Conservation (phyloP, 1,140 invertebrate species). For the Neodiprion virginianus region DNA sequence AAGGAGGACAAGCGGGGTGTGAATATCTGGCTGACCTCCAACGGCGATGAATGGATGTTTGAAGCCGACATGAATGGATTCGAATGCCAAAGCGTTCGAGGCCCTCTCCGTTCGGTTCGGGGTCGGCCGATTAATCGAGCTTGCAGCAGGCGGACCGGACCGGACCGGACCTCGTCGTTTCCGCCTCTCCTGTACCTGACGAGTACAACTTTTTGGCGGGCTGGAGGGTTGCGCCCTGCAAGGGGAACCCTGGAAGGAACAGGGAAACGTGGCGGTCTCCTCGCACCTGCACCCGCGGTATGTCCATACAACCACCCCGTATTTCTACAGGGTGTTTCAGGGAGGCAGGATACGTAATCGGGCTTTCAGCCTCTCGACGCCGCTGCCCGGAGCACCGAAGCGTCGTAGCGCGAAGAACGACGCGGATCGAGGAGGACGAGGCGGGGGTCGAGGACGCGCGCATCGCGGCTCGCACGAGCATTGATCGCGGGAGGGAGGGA, state of each 20-base stretch:
- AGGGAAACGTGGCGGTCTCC: background rate
- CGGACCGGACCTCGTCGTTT: too few species aligned
- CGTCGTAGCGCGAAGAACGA: background rate
- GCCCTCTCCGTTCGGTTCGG: background rate
- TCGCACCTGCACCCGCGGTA: background rate
- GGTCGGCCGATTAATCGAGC: background rate
- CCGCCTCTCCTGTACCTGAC: too few species aligned
- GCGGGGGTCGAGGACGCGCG: slow-evolving; percentile 49
- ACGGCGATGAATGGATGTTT: slow-evolving; percentile 46
- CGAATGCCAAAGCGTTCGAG: background rate
- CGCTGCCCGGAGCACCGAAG: slow-evolving; percentile 5
- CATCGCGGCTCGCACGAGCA: slow-evolving; percentile 55
- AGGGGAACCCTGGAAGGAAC: too few species aligned
- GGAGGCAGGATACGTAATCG: slow-evolving; percentile 13
- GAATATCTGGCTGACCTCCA: slow-evolving; percentile 53
- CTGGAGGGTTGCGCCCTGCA: too few species aligned
- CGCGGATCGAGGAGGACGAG: slow-evolving; percentile 12
- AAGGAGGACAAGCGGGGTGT: slow-evolving; percentile 25
- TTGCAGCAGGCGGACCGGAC: too few species aligned
- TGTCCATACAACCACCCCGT: too few species aligned
- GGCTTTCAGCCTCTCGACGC: background rate
- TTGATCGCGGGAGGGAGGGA: slow-evolving; percentile 50
- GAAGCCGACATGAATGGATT: background rate
- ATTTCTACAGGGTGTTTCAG: background rate
- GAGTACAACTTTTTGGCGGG: too few species aligned